Conservation (phyloP, 1,140 invertebrate species). For the Leptestheria dahalacensis region DNA sequence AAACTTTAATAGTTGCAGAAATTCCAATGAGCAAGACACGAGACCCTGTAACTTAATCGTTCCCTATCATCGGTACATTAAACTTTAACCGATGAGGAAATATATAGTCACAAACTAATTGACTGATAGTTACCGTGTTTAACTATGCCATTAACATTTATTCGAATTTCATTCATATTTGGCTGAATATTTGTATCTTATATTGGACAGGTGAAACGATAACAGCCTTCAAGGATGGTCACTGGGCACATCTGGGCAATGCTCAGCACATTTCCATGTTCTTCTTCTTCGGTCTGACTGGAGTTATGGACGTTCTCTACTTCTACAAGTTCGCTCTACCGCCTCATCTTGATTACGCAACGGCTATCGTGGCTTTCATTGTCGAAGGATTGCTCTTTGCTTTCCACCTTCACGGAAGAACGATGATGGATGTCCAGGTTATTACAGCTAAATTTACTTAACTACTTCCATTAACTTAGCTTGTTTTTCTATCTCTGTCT, state of each 20-base stretch:
- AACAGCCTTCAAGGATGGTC: slow-evolving; percentile 29
- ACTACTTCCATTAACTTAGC: not conserved
- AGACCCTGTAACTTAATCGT: too few species aligned
- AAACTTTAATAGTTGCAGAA: not conserved
- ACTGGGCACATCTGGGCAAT: slow-evolving; percentile 30
- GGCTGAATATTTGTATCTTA: not conserved
- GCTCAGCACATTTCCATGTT: slow-evolving; percentile 40
- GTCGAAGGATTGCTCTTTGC: slow-evolving; percentile 35
- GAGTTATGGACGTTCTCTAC: slow-evolving; percentile 30
- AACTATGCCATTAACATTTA: not conserved
- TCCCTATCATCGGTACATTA: not conserved
- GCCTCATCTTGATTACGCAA: slow-evolving; percentile 30
- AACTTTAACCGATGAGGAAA: not conserved
- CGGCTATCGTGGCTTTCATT: slow-evolving; percentile 27
- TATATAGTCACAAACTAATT: not conserved
- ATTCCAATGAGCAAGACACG: too few species aligned
- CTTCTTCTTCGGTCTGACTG: slow-evolving; percentile 34
- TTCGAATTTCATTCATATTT: not conserved
- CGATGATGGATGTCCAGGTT: slow-evolving; percentile 30
- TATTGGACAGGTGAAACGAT: slow-evolving; percentile 24
- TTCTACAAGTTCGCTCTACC: slow-evolving; percentile 27
- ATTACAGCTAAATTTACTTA: slow-evolving; percentile 3
- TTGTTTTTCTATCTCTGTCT: not conserved
- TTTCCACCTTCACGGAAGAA: slow-evolving; percentile 35
- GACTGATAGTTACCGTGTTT: not conserved